A percentile compares a stretch with the other conserved stretches of the same genome.
Evolutionary conservation across 2,113 vertebrate genomes (phyloP).

Genomic region (Lagopus muta): DNA sequence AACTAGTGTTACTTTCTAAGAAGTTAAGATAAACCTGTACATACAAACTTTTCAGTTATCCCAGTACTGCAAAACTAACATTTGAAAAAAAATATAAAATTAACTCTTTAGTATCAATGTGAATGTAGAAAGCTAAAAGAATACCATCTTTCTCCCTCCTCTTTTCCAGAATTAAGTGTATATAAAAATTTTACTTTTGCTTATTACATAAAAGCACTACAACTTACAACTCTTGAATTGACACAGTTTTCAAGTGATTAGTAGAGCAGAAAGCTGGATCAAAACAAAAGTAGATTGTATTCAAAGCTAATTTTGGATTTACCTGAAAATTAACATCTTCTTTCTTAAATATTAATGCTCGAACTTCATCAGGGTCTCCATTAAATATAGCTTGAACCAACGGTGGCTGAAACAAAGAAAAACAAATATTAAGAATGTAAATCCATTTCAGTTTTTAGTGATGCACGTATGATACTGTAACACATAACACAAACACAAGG

Average conservation of each 20-base stretch:
- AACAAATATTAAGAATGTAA: slow-evolving; percentile 43
- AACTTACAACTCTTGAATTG: neutral
- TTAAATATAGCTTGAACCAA: slow-evolving; percentile 99
- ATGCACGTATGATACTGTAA: neutral
- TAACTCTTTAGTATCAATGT: neutral
- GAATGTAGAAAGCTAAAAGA: neutral
- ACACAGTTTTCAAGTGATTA: neutral
- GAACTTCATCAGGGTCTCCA: slow-evolving; percentile 98
- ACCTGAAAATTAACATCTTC: slow-evolving; percentile 99
- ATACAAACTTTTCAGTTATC: neutral
- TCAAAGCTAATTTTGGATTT: slow-evolving; percentile 50
- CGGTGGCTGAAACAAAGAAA: slow-evolving; percentile 85
- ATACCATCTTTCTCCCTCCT: neutral
- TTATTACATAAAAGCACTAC: neutral
- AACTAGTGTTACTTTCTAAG: neutral
- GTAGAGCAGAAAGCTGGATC: neutral
- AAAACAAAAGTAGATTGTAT: neutral
- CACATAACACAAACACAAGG: neutral
- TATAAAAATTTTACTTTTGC: neutral
- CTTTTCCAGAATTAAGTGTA: neutral
- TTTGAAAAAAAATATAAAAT: neutral
- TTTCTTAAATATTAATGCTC: slow-evolving; percentile 98
- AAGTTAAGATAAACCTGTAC: neutral
- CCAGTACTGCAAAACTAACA: neutral
- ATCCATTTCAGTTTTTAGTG: neutral